Percentiles rank a stretch among this genome's conserved stretches.
These are phyloP conservation scores for Sternotherus odoratus DNA, from an alignment of 2,797 vertebrate genomes.

Conservation along the genomic window DNA sequence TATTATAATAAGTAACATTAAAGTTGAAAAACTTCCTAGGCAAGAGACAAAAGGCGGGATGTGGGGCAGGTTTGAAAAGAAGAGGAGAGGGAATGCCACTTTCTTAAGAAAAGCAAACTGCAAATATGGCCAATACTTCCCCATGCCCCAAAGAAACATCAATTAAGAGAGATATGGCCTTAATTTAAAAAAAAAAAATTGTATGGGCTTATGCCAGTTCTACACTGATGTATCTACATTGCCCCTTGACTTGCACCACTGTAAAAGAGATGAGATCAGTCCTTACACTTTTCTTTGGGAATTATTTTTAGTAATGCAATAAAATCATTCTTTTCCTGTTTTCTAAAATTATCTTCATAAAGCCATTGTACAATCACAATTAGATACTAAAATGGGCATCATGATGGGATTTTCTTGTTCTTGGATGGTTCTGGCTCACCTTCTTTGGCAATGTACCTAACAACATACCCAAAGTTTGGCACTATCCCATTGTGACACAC, in stretches of 20 bases:
- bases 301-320: neutral
- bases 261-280: neutral
- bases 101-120: neutral
- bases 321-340: neutral
- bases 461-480: neutral
- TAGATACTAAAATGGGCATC: neutral
- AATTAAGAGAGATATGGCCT: neutral
- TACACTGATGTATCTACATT: neutral
- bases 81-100: neutral
- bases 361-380: neutral
- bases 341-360: constrained; percentile 18
- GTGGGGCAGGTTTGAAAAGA: neutral
- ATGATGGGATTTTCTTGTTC: neutral
- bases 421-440: neutral
- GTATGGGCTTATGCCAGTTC: too few species aligned
- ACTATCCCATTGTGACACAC: neutral
- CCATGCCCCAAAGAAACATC: neutral
- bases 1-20: neutral
- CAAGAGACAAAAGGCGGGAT: neutral
- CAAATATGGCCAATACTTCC: neutral
- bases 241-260: neutral
- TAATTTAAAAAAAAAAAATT: neutral
- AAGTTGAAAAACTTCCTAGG: constrained; percentile 1
- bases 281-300: neutral
- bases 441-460: neutral